Evolutionary conservation across 2,888 invertebrate species (phyloP).

Genomic region (Habrosyne pyritoides): DNA sequence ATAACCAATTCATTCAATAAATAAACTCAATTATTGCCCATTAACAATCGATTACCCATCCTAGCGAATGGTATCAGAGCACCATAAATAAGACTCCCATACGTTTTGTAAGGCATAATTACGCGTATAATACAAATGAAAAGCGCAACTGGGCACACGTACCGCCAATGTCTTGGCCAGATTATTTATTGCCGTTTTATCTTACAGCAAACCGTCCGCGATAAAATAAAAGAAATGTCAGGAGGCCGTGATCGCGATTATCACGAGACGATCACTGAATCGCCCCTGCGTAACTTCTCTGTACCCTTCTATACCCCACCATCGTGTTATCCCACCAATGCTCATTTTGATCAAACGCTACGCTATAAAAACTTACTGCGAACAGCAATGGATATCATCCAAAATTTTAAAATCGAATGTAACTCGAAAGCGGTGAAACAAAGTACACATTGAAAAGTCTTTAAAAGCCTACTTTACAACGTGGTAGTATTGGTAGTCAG

Average conservation of each 20-base stretch:
- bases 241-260: constrained; percentile 76
- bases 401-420: constrained; percentile 15
- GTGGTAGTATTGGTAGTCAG: constrained; percentile 69
- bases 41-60: constrained; percentile 64
- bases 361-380: neutral
- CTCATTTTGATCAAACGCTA: constrained; percentile 9
- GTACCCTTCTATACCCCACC: constrained; percentile 23
- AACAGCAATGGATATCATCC: constrained; percentile 35
- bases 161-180: constrained; percentile 62
- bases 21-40: constrained; percentile 59
- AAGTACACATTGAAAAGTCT: constrained; percentile 67
- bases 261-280: constrained; percentile 74
- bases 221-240: constrained; percentile 82
- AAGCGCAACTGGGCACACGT: constrained; percentile 73
- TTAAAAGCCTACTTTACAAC: constrained; percentile 63
- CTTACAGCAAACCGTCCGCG: constrained; percentile 69
- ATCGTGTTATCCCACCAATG: constrained; percentile 32
- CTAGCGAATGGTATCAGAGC: constrained; percentile 37
- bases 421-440: constrained; percentile 53
- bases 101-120: constrained; percentile 69
- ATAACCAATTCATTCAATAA: constrained; percentile 40
- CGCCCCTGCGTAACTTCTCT: constrained; percentile 52
- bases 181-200: constrained; percentile 81
- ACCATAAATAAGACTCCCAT: constrained; percentile 60
- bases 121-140: constrained; percentile 74